These are phyloP conservation scores for Drosophila kurseongensis DNA, from an alignment of 1,140 invertebrate species.

Conservation along the genomic window DNA sequence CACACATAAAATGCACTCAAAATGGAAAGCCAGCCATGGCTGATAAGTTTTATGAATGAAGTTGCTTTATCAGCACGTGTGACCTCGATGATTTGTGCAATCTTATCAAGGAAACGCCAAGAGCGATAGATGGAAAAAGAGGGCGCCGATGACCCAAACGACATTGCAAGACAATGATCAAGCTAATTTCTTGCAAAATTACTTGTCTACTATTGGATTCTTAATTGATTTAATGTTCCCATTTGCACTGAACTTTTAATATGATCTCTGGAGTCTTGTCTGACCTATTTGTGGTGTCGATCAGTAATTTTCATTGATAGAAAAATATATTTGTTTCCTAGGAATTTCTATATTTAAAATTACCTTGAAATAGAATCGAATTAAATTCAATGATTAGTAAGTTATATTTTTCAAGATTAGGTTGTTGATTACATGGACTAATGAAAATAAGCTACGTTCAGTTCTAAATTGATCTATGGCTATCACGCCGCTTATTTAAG, in stretches of 20 bases:
- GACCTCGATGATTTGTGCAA: conserved; percentile 44
- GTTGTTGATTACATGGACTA: too few relatives aligned
- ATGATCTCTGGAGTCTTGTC: not conserved
- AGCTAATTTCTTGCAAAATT: not conserved
- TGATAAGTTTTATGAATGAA: conserved; percentile 55
- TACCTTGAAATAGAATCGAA: not conserved
- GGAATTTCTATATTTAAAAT: not conserved
- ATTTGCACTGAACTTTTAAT: not conserved
- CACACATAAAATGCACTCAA: not conserved
- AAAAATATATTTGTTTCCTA: too few relatives aligned
- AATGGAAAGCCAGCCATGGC: conserved; percentile 2
- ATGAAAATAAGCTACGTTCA: too few relatives aligned
- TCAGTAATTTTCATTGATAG: not conserved
- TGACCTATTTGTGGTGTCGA: too few relatives aligned
- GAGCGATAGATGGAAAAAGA: not conserved
- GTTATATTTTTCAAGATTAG: too few relatives aligned
- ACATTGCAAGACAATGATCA: conserved; percentile 22
- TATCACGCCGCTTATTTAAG: too few relatives aligned
- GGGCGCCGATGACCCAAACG: conserved; percentile 38
- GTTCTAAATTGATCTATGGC: too few relatives aligned
- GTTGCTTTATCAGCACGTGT: conserved; percentile 33
- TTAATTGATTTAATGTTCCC: conserved; percentile 19
- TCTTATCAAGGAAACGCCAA: conserved; percentile 61
- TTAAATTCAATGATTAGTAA: not conserved
- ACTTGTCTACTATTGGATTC: conserved; percentile 2